Evolutionary conservation across 2,888 invertebrate genomes (phyloP), one percentile per base, ranked within the genome.

Genomic region (Craniophora ligustri): DNA sequence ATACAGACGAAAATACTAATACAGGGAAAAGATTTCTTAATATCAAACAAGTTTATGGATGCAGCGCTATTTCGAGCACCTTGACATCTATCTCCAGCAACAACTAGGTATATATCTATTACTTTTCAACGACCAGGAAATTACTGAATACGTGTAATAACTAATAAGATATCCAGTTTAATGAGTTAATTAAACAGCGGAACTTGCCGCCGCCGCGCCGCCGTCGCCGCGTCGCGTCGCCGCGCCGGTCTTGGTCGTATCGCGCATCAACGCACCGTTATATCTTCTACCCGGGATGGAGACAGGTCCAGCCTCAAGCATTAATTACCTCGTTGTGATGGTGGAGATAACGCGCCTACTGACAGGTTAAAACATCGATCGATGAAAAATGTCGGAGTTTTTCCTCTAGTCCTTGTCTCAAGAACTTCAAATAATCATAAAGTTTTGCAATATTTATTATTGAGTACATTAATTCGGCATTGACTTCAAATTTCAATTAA

Each of bases 171-270:
- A 30, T 31, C 14, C 32, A 30, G 11, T 26, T 26, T 68, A 30
- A 46, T 38, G 31, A 38, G 15, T 15, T 58, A 35, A 54, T 55
- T 47, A 51, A n/a, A n/a, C 5, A 16, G 34, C 70, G 68, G 74
- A 73, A 55, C 54, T 31, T 14, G 30, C 32, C 31, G 5, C 19
- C 5, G 19, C 23, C 23, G 7, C 11, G 39, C 7, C 14, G 41
- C 32, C 31, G 5, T 6, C 5, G 19, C 23, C 23, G 7, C 11
- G 39, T 4, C 14, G 41, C 31, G 5, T 6, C 5, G 19, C 23
- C 23, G 7, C 11, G 39, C 7, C 14, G 41, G n/a, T n/a, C n/a
- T n/a, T n/a, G n/a, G n/a, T n/a, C n/a, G n/a, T n/a, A n/a, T 32
- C 50, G 28, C 15, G 34, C 36, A 51, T 40, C 47, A 18, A 23